Percentiles rank a stretch among this genome's conserved stretches.
Evolutionary conservation across 2,888 invertebrate species (phyloP).

Genomic region (Tolmerus cingulatus): DNA sequence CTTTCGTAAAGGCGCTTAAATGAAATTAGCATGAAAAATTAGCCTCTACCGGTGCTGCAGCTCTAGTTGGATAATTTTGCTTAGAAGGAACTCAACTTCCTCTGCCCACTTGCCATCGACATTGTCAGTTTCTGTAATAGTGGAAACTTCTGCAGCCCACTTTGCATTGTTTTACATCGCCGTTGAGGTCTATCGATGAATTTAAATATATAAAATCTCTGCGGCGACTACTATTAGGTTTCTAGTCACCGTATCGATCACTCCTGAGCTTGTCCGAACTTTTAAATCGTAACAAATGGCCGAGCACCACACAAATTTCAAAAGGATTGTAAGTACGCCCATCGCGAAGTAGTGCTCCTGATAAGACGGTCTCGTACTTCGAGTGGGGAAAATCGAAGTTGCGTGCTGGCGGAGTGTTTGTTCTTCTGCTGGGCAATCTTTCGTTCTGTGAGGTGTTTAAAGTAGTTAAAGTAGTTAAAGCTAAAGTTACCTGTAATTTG

Average conservation of each 20-base stretch:
- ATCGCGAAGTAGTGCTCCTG: background rate
- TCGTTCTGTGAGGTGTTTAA: background rate
- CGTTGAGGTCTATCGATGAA: background rate
- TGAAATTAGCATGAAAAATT: conserved; percentile 19
- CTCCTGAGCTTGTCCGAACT: background rate
- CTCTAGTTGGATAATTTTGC: background rate
- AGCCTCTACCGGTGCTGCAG: background rate
- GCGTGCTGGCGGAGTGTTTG: background rate
- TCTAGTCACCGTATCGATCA: background rate
- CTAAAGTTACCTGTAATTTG: background rate
- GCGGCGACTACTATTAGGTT: background rate
- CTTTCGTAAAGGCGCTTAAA: background rate
- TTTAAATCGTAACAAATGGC: background rate
- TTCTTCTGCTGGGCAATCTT: background rate
- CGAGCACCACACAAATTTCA: background rate
- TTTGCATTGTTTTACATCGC: conserved; percentile 1
- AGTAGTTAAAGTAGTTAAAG: background rate
- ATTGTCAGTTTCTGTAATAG: background rate
- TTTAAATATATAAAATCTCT: conserved; percentile 15
- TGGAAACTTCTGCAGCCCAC: conserved; percentile 15
- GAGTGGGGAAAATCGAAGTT: background rate
- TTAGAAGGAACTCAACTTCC: conserved; percentile 3
- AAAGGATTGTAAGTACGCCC: conserved; percentile 2
- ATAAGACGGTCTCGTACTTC: background rate
- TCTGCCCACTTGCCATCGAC: background rate